Base-by-base conservation (phyloP, 2,888 invertebrate species). In the Exocentrus adspersus region DNA sequence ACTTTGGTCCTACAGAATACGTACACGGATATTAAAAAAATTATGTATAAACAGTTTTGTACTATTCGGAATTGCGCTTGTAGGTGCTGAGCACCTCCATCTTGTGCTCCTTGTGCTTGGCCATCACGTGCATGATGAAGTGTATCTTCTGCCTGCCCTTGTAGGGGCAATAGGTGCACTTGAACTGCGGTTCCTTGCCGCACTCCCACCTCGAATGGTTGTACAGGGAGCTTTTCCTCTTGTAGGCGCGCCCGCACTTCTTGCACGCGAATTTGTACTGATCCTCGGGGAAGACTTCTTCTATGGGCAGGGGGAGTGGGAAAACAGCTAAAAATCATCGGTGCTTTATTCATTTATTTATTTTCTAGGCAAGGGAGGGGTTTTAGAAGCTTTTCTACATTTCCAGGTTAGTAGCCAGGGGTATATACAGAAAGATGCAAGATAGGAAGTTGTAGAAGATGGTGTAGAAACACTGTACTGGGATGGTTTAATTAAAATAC, bases 101-200 rank as follows among this genome's bases (percentile, higher is more conserved):
- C 56, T 78, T 78, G 56, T 77, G 75, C 56, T 80, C 78, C 70
- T 79, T 79, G 59, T 80, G 80, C 54, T 78, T 79, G 1, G 79
- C 78, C 72, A 78, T 72, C 4, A 79, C 72, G 54, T 79, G 79
- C 79, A 78, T 78, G 32, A 77, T 75, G 58, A 79, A 77, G 68
- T 79, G 79, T 17, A 79, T 78, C 61, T 79, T 79, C 66, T 79
- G 79, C 58, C 75, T 76, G 30, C 78, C 79, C 53, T 77, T 78
- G 48, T 79, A 79, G 1, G 78, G 76, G 53, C 77, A 77, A 64
- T 72, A 75, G 2, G 65, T 42, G 24, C 74, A 74, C 53, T 71
- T 67, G 41, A 74, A 74, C 50, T 71, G 71, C 1, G 73, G 71
- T 20, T 69, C 70, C 58, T 73, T 73, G 21, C 72, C 71, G 51